These are phyloP conservation scores for Rhagium mordax DNA, from an alignment of 2,888 invertebrate species.

Conservation along the genomic window DNA sequence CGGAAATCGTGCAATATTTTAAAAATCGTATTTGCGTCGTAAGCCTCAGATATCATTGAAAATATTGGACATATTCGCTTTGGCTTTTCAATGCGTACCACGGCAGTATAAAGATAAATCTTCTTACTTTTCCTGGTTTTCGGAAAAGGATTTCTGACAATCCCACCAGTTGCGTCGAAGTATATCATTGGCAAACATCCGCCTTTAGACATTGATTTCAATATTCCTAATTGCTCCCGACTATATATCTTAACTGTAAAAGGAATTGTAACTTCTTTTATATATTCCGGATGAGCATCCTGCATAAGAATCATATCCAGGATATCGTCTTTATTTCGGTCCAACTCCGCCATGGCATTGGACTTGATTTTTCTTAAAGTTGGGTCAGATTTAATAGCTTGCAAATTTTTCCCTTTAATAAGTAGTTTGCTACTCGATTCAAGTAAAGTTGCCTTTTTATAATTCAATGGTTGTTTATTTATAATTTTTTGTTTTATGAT, in stretches of 20 bases:
- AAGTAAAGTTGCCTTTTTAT: conserved; percentile 22
- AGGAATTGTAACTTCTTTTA: background rate
- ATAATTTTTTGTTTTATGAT: conserved; percentile 1
- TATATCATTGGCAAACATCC: background rate
- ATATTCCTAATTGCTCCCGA: background rate
- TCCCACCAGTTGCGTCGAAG: background rate
- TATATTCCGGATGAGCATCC: background rate
- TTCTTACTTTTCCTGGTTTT: too few relatives aligned
- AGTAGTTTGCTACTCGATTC: background rate
- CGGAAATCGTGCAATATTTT: conserved; percentile 6
- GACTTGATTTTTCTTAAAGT: conserved; percentile 26
- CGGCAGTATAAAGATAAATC: background rate
- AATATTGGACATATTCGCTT: background rate
- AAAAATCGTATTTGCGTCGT: background rate
- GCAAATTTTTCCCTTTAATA: conserved; percentile 18
- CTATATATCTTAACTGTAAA: background rate
- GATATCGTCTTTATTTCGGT: background rate
- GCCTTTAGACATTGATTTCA: background rate
- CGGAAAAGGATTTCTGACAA: background rate
- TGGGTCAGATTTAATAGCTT: background rate
- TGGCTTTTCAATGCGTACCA: background rate
- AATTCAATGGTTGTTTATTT: background rate
- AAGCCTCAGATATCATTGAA: background rate
- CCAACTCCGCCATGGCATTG: background rate
- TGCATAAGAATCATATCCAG: conserved; percentile 1